A percentile compares a stretch with the other conserved stretches of the same genome.
phyloP scores from a whole-genome alignment of 1,140 invertebrate genomes.

The Oppia nitens region DNA sequence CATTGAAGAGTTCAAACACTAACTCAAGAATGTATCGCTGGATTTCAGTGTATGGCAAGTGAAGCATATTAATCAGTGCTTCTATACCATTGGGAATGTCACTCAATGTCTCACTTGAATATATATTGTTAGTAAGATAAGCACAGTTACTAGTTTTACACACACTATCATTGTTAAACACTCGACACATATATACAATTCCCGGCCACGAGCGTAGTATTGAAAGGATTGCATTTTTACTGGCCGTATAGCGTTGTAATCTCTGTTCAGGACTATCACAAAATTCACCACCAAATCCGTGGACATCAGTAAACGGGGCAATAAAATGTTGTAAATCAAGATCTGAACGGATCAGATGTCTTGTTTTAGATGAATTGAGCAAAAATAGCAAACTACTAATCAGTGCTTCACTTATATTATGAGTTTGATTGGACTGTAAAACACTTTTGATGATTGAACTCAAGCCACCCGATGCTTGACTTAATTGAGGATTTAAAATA shows the following conservation, averaged over 20 bases:
- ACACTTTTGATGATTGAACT: conserved; percentile 59
- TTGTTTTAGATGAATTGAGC: conserved; percentile 65
- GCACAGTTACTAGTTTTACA: neutral
- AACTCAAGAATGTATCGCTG: conserved; percentile 74
- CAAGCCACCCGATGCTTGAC: conserved; percentile 65
- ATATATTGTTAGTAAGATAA: neutral
- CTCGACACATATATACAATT: conserved; percentile 53
- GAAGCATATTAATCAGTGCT: conserved; percentile 67
- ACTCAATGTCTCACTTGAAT: conserved; percentile 21
- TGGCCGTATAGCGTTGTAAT: conserved; percentile 60
- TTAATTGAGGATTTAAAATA: conserved; percentile 57
- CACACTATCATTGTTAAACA: neutral
- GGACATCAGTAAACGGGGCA: conserved; percentile 79
- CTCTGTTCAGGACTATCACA: conserved; percentile 43
- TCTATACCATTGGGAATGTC: conserved; percentile 37
- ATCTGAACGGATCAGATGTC: conserved; percentile 50
- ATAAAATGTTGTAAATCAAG: conserved; percentile 53
- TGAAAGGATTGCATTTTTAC: conserved; percentile 60
- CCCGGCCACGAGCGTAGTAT: conserved; percentile 79
- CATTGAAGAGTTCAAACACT: conserved; percentile 67
- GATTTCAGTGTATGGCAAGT: conserved; percentile 69
- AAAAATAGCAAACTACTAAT: conserved; percentile 68
- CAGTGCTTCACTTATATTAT: conserved; percentile 50
- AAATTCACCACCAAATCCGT: conserved; percentile 31
- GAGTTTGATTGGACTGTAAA: conserved; percentile 55